phyloP scores from a whole-genome alignment of 2,113 vertebrate genomes.

The Bubalus kerabau region DNA sequence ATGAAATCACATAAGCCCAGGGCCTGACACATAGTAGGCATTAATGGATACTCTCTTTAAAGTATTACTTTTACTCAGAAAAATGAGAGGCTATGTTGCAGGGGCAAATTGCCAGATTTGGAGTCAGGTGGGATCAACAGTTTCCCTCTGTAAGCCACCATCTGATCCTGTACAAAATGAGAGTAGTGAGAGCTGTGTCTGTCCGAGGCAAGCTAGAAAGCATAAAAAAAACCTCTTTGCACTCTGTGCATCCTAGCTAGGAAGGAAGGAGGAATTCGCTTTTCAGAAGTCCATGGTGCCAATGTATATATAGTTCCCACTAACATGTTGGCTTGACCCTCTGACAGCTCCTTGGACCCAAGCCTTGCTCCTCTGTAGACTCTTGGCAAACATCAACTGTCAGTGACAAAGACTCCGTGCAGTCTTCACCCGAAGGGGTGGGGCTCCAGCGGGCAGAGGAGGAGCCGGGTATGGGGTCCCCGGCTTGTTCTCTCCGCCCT shows the following conservation, averaged over 20 bases:
- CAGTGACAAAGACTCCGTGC: accelerated
- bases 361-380: not conserved
- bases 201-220: not conserved
- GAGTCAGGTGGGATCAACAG: not conserved
- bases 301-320: not conserved
- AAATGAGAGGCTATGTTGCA: not conserved
- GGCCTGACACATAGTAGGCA: not conserved
- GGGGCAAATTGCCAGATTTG: not conserved
- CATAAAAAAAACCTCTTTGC: not conserved
- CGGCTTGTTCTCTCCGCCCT: accelerated
- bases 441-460: not conserved
- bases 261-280: not conserved
- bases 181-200: accelerated
- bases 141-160: not conserved
- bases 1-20: not conserved
- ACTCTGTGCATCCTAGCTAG: too few species aligned
- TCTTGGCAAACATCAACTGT: too few species aligned
- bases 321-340: not conserved
- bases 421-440: not conserved
- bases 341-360: not conserved
- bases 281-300: not conserved
- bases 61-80: not conserved
- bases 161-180: not conserved
- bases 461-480: too few species aligned
- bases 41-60: not conserved